Percentiles rank a stretch among this genome's conserved stretches.
Evolutionary conservation across 2,888 invertebrate genomes (phyloP).

Genomic region (Steinernema scapterisci): DNA sequence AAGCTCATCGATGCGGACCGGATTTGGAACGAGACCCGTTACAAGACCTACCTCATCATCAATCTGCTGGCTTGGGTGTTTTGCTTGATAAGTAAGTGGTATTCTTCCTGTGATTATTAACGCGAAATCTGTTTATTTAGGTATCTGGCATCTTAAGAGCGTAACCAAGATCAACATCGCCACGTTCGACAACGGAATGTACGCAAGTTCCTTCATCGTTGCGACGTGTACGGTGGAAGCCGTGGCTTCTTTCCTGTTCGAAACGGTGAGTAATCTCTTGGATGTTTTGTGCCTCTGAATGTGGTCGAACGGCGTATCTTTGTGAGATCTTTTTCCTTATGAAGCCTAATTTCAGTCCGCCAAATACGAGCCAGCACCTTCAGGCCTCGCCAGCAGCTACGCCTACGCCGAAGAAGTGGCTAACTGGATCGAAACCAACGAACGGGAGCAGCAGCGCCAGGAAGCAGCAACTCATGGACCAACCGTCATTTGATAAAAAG

Average conservation of each 20-base stretch:
- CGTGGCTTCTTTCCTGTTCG: conserved; percentile 11
- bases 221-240: not conserved
- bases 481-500: too few relatives aligned
- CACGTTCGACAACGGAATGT: not conserved
- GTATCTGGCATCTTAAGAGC: not conserved
- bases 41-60: not conserved
- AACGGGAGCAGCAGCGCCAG: not conserved
- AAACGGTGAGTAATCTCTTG: not conserved
- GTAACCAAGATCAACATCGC: not conserved
- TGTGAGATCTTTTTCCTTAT: not conserved
- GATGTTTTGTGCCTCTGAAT: not conserved
- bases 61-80: not conserved
- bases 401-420: conserved; percentile 6
- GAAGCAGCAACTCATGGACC: too few relatives aligned
- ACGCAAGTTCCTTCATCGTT: not conserved
- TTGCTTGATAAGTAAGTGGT: not conserved
- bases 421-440: not conserved
- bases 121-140: not conserved
- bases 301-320: not conserved
- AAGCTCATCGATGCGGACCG: not conserved
- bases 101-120: too few relatives aligned
- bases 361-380: not conserved
- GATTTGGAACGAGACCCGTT: conserved; percentile 11
- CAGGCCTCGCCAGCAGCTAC: not conserved
- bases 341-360: not conserved